Evolutionary conservation across 2,888 invertebrate genomes (phyloP).

Genomic region (Polyploca ridens): DNA sequence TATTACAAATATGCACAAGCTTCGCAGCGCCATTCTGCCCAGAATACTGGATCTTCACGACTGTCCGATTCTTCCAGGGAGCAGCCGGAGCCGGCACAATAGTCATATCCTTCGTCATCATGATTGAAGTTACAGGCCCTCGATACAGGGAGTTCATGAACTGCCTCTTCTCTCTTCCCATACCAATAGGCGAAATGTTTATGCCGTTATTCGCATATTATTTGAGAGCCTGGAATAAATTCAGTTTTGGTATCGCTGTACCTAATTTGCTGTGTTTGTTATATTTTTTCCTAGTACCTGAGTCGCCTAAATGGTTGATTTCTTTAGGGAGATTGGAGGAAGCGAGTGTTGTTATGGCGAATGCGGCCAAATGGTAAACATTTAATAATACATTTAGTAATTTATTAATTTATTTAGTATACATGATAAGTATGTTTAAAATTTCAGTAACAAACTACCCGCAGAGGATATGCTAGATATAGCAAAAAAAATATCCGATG

Average conservation of each 20-base stretch:
- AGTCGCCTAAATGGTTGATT: conserved; percentile 82
- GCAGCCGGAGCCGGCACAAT: conserved; percentile 57
- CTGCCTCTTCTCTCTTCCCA: not conserved
- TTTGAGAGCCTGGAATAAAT: conserved; percentile 83
- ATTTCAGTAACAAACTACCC: conserved; percentile 11
- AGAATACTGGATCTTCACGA: conserved; percentile 12
- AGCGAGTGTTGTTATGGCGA: not conserved
- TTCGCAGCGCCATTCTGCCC: conserved; percentile 1
- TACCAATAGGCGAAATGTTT: not conserved
- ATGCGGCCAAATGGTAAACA: conserved; percentile 12
- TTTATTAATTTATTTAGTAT: not conserved
- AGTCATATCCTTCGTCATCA: conserved; percentile 85
- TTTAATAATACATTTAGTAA: not conserved
- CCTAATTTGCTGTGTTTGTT: not conserved
- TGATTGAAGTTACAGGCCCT: conserved; percentile 67
- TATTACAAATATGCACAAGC: not conserved
- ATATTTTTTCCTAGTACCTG: conserved; percentile 77
- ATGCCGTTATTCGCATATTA: conserved; percentile 62
- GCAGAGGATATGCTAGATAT: conserved; percentile 3
- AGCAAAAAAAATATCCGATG: conserved; percentile 50
- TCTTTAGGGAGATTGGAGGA: not conserved
- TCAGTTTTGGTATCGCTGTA: conserved; percentile 65
- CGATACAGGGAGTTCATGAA: not conserved
- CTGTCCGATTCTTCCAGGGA: conserved; percentile 11
- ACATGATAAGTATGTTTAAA: not conserved